Evolutionary conservation across 1,140 invertebrate genomes (phyloP), one percentile per base, ranked within the genome.

Genomic region (Trachymyrmex cornetzi): DNA sequence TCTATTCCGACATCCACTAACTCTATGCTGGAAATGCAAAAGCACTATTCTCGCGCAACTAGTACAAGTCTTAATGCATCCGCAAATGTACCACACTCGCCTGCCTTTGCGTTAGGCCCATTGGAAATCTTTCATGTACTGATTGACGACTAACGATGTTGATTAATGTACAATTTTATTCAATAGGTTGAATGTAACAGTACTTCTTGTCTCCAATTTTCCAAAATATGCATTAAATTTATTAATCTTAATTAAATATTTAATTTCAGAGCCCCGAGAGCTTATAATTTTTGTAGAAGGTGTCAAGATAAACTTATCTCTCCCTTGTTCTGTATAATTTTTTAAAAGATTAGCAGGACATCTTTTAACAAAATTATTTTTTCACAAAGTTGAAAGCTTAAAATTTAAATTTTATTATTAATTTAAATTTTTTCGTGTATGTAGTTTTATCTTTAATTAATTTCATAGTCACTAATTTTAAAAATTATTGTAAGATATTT

Each of bases 1-100:
- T 87, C 27, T 77, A 61, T 63, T 69, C 12, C 75, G n/a, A 90
- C 75, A 84, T 90, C 87, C 88, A 89, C 30, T 89, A 87, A 77
- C 67, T 85, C 86, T 82, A 69, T 72, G 67, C 34, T 67, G 79
- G 55, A 84, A 55, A 87, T 67, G 69, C 85, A 87, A 89, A 84
- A 90, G 80, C 79, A 63, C 61, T 85, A 50, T 38, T 77, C 19
- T 57, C 64, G 59, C 81, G 74, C 61, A 61, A 88, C 59, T 44
- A 85, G 30, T 66, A 69, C 38, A 55, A 69, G 11, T 84, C 22
- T 66, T 55, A 67, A 64, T 63, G 48, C 50, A 6, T 61, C 77
- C 67, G 67, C 55, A 61, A 16, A 53, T 75, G 38, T 44, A 75
- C 24, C 19, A 74, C 69, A 75, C 55, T 61, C 27, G 55, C 24